Conservation (phyloP, 2,888 invertebrate species). For the Nebria brevicollis region DNA sequence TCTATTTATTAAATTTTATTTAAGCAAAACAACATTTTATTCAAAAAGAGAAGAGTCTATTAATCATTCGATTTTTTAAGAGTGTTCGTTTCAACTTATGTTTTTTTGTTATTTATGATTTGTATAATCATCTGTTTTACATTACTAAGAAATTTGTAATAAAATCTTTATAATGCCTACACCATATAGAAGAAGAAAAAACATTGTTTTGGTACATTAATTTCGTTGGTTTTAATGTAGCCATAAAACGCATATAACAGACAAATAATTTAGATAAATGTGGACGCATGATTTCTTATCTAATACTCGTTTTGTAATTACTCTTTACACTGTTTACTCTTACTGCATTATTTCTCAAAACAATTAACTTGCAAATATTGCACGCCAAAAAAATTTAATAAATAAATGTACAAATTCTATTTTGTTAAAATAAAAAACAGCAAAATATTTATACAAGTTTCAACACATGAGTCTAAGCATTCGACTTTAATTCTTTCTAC, state of each 20-base stretch:
- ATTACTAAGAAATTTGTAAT: slow-evolving; percentile 37
- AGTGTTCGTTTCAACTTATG: background rate
- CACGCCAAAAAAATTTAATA: background rate
- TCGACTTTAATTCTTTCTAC: slow-evolving; percentile 4
- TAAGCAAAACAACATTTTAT: too few species aligned
- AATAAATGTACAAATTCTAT: too few species aligned
- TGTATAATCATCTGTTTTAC: slow-evolving; percentile 19
- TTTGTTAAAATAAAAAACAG: background rate
- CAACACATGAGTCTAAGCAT: slow-evolving; percentile 6
- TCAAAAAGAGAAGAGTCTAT: too few species aligned
- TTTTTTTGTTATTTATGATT: background rate
- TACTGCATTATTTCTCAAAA: slow-evolving; percentile 4
- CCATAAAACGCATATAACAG: slow-evolving; percentile 19
- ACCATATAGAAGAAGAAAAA: slow-evolving; percentile 14
- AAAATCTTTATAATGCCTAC: slow-evolving; percentile 21
- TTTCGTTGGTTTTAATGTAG: slow-evolving; percentile 28
- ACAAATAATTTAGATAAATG: slow-evolving; percentile 38
- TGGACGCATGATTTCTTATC: slow-evolving; percentile 9
- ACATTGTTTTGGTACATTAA: slow-evolving; percentile 38
- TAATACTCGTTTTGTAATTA: background rate
- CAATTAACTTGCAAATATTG: background rate
- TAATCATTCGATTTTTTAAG: background rate
- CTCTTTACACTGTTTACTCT: background rate
- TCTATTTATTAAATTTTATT: too few species aligned
- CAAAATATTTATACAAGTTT: slow-evolving; percentile 3